Conservation (phyloP, 2,888 invertebrate species). For the Gerris lacustris region DNA sequence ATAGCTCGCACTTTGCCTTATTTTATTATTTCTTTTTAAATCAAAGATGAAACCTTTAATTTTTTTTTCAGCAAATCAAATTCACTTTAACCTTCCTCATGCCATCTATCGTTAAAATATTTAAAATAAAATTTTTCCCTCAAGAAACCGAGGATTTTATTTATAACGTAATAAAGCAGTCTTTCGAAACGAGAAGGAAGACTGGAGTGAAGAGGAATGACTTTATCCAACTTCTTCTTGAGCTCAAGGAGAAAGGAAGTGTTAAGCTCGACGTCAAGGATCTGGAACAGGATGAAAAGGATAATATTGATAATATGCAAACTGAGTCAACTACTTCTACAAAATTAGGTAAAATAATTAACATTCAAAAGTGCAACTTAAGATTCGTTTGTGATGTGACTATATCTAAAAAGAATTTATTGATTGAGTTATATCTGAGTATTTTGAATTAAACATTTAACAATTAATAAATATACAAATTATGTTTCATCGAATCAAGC, state of each 20-base stretch:
- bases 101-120: neutral
- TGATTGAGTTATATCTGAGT: too few species aligned
- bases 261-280: slow-evolving; percentile 6
- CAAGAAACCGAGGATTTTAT: slow-evolving; percentile 5
- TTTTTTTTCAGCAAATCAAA: too few species aligned
- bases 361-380: too few species aligned
- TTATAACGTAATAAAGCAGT: neutral
- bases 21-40: too few species aligned
- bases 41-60: too few species aligned
- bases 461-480: too few species aligned
- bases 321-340: neutral
- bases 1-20: too few species aligned
- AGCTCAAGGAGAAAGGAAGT: slow-evolving; percentile 15
- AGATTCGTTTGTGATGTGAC: too few species aligned
- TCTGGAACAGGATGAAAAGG: slow-evolving; percentile 6
- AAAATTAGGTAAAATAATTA: neutral
- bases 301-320: neutral
- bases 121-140: neutral
- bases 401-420: too few species aligned
- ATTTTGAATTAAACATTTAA: too few species aligned
- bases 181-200: slow-evolving; percentile 9
- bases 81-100: too few species aligned
- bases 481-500: too few species aligned
- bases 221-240: slow-evolving; percentile 18
- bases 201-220: slow-evolving; percentile 18